A percentile compares a stretch with the other conserved stretches of the same genome.
Conservation (phyloP, 2,797 vertebrate species). For the Myioborus miniatus region DNA sequence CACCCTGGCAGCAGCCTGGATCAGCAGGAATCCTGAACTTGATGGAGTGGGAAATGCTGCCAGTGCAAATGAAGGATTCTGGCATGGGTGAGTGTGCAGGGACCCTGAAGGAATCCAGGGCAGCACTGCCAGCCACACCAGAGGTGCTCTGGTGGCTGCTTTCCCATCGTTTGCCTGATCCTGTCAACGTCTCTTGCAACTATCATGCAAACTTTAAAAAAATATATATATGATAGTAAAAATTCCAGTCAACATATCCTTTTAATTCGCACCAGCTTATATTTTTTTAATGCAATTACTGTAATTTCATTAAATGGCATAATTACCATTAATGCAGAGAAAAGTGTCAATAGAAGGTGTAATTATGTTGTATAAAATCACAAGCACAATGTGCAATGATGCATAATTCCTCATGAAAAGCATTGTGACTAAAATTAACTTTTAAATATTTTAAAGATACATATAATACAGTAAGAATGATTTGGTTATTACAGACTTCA, state of each 20-base stretch:
- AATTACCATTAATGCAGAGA: constrained; percentile 78
- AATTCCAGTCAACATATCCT: constrained; percentile 60
- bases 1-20: constrained; percentile 28
- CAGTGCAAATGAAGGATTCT: constrained; percentile 32
- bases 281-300: constrained; percentile 78
- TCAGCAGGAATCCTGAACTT: constrained; percentile 18
- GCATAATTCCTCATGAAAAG: constrained; percentile 72
- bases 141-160: background rate
- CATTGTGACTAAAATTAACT: constrained; percentile 64
- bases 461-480: constrained; percentile 6
- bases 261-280: constrained; percentile 72
- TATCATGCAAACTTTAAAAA: background rate
- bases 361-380: constrained; percentile 78
- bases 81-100: constrained; percentile 17
- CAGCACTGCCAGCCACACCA: background rate
- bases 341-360: constrained; percentile 78
- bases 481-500: constrained; percentile 5
- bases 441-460: constrained; percentile 65
- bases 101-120: constrained; percentile 40
- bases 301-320: constrained; percentile 80
- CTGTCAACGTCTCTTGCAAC: constrained; percentile 2
- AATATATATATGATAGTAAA: background rate
- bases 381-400: constrained; percentile 69
- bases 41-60: background rate
- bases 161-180: background rate